Percentiles rank a stretch among this genome's conserved stretches.
Evolutionary conservation across 2,113 vertebrate genomes (phyloP).

Genomic region (Oncorhynchus keta): DNA sequence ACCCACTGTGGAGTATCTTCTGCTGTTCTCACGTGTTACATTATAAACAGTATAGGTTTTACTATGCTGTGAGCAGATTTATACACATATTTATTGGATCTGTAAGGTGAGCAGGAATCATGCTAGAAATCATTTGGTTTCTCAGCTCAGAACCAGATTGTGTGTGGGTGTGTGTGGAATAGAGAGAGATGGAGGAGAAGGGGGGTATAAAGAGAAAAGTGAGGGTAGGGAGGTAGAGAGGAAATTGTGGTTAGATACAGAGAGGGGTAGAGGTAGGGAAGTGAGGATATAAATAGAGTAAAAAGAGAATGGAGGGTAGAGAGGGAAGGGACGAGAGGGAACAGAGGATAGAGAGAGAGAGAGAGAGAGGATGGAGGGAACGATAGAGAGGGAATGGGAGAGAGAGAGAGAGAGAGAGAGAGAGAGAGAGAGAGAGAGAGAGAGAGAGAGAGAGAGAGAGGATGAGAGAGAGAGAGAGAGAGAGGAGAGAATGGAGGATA

Average conservation of each 20-base stretch:
- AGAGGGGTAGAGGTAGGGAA: constrained; percentile 18
- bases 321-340: neutral
- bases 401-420: no score
- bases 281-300: no score
- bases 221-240: neutral
- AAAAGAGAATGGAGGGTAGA: no score
- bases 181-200: neutral
- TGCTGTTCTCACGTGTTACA: no score
- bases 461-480: no score
- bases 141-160: neutral
- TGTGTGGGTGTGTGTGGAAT: neutral
- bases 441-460: no score
- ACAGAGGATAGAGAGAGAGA: constrained; percentile 18
- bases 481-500: no score
- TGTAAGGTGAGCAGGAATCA: neutral
- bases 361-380: constrained; percentile 8
- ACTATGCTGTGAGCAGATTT: no score
- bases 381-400: constrained; percentile 23
- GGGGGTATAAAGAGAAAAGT: constrained; percentile 13
- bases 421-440: no score
- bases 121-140: neutral
- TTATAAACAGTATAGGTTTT: no score
- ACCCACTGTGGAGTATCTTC: no score
- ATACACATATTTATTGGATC: neutral
- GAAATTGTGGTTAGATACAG: neutral